These are phyloP conservation scores for Empidonax traillii DNA, from an alignment of 2,113 vertebrate genomes.

Conservation along the genomic window DNA sequence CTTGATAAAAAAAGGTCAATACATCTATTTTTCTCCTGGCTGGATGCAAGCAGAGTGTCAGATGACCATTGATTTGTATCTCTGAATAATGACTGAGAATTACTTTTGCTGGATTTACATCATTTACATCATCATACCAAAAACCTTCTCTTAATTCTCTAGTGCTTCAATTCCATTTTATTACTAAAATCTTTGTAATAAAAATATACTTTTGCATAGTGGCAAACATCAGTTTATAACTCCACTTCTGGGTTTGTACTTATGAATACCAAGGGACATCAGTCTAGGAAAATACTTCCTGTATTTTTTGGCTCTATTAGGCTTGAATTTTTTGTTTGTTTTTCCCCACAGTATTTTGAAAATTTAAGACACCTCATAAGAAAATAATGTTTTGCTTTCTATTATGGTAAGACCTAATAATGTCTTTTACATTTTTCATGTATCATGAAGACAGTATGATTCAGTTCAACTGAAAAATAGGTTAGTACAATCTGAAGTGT, in stretches of 20 bases:
- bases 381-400: not conserved
- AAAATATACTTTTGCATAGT: not conserved
- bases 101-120: not conserved
- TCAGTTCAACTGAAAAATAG: not conserved
- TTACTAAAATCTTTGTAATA: not conserved
- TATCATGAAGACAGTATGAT: not conserved
- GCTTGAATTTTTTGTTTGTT: not conserved
- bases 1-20: not conserved
- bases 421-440: not conserved
- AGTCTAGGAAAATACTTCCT: not conserved
- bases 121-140: not conserved
- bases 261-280: not conserved
- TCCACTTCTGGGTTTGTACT: not conserved
- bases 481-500: not conserved
- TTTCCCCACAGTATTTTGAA: not conserved
- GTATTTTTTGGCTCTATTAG: not conserved
- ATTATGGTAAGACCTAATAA: not conserved
- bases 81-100: not conserved
- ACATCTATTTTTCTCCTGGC: not conserved
- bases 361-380: not conserved
- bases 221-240: not conserved
- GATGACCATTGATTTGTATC: not conserved
- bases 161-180: not conserved
- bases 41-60: not conserved
- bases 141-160: not conserved